Evolutionary conservation across 1,140 invertebrate genomes (phyloP), one percentile per base, ranked within the genome.

Genomic region (Sweltsa coloradensis): DNA sequence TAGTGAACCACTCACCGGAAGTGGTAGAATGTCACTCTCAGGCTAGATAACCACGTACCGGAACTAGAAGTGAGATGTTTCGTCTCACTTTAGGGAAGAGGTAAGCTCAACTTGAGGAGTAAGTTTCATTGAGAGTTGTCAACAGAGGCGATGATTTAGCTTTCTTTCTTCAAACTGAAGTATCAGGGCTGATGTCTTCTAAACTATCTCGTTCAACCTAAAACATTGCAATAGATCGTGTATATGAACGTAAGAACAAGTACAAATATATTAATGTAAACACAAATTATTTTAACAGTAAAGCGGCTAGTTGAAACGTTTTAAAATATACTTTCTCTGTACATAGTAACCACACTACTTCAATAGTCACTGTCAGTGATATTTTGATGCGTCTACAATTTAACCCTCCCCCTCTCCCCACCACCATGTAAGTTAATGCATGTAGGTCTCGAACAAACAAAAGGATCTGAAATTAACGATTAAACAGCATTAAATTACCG

Each of bases 121-220:
- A 40, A 23, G 18, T 40, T 40, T n/a, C n/a, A 23, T 19, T 19
- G 16, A 23, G 18, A 40, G 19, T 40, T 9, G 37, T 40, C 19
- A 40, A 23, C 9, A 9, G 9, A 31, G 9, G 7, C 14, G 7
- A 9, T 9, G 9, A n/a, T 22, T 40, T 9, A 22, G 11, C 14
- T 40, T 23, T 22, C 21, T 19, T 40, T 40, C 19, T 19, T 19
- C 19, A 23, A 22, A 13, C 19, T 40, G 37, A 22, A 13, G 3
- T 40, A n/a, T 21, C 24, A 14, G 16, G 37, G 2, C 37, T 40
- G 19, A 40, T 23, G 11, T 19, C 18, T 21, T 19, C 37, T 19
- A 21, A 2, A 19, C 37, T 40, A 23, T 40, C 37, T 40, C 7
- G 37, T 5, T 40, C 37, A 40, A 40, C 37, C 37, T 40, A 13